Evolutionary conservation across 2,113 vertebrate genomes (phyloP).

Genomic region (Ptyas mucosa): DNA sequence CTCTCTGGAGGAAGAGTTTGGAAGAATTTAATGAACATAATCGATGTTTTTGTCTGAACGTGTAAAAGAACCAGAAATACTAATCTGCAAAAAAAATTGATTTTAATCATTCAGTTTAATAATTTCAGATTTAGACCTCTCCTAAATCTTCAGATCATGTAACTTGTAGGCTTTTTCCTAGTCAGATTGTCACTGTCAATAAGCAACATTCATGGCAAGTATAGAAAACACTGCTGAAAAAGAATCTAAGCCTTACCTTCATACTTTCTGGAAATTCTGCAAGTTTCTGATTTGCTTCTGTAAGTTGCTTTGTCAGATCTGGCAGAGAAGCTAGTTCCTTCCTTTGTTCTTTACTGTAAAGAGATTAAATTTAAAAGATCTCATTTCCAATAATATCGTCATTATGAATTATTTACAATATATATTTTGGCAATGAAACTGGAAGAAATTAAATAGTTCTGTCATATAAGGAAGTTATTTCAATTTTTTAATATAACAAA

Average conservation of each 20-base stretch:
- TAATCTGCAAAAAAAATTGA: neutral
- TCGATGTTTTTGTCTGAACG: neutral
- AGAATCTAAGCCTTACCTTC: slow-evolving; percentile 64
- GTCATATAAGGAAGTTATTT: neutral
- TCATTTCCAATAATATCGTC: neutral
- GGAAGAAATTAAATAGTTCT: neutral
- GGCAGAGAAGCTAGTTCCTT: slow-evolving; percentile 69
- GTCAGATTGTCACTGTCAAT: neutral
- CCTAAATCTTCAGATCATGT: neutral
- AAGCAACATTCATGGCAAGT: neutral
- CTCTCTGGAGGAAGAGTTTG: neutral
- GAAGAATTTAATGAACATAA: neutral
- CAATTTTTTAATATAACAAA: neutral
- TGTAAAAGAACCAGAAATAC: neutral
- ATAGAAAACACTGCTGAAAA: neutral
- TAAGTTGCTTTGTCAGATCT: slow-evolving; percentile 78
- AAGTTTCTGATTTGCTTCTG: slow-evolving; percentile 75
- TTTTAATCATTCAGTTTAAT: neutral
- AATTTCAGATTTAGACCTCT: neutral
- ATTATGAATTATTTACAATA: neutral
- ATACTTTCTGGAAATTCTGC: slow-evolving; percentile 73
- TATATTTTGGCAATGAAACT: neutral
- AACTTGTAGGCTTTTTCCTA: neutral
- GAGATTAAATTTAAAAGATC: slow-evolving; percentile 25
- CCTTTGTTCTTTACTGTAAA: slow-evolving; percentile 61